These are phyloP conservation scores for Sepioteuthis lessoniana DNA, from an alignment of 2,888 invertebrate genomes.

Conservation along the genomic window DNA sequence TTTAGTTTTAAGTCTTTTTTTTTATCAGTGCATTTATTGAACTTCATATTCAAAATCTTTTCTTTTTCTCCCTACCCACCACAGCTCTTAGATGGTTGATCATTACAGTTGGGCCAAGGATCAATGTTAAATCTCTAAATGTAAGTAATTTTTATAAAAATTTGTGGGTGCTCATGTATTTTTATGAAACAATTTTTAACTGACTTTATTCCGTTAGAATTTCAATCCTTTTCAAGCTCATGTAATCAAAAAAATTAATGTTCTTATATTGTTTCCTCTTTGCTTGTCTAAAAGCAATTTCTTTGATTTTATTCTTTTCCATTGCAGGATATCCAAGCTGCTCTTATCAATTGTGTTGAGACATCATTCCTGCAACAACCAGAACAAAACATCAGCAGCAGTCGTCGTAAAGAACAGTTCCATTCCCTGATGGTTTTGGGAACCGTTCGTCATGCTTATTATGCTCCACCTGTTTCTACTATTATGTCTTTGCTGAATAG, in stretches of 20 bases:
- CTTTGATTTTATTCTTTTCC: background rate
- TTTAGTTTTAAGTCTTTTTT: too few species aligned
- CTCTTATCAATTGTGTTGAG: slow-evolving; percentile 6
- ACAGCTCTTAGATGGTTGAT: slow-evolving; percentile 36
- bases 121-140: slow-evolving; percentile 37
- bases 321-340: slow-evolving; percentile 35
- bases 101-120: slow-evolving; percentile 13
- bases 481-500: slow-evolving; percentile 39
- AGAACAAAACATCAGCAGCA: background rate
- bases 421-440: slow-evolving; percentile 37
- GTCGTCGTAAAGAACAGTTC: slow-evolving; percentile 39
- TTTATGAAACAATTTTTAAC: background rate
- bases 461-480: background rate
- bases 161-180: background rate
- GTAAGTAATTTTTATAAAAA: background rate
- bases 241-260: background rate
- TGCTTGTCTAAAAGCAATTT: background rate
- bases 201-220: background rate
- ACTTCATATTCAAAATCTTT: too few species aligned
- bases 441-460: slow-evolving; percentile 40
- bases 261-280: background rate
- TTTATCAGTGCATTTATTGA: too few species aligned
- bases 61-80: background rate
- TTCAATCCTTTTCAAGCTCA: background rate
- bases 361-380: slow-evolving; percentile 15